Evolutionary conservation across 2,797 vertebrate genomes (phyloP).

Genomic region (Pangasius krempfi): DNA sequence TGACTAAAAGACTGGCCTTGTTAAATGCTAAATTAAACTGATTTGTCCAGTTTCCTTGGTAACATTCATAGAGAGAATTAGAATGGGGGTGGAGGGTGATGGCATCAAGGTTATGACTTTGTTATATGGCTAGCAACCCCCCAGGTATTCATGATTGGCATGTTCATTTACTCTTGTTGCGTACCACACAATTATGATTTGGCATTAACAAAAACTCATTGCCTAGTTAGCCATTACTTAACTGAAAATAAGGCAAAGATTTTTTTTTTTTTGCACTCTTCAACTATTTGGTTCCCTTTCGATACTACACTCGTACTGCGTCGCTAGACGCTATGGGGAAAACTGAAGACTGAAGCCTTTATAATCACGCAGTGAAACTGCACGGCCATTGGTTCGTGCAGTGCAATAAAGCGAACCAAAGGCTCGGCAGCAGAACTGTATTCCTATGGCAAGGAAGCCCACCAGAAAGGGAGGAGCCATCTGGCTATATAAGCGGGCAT

Average conservation of each 20-base stretch:
- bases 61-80: slow-evolving; percentile 8
- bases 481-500: too few relatives aligned
- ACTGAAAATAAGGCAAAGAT: background rate
- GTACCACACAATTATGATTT: background rate
- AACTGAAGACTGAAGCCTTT: too few relatives aligned
- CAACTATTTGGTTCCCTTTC: too few relatives aligned
- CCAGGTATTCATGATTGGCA: background rate
- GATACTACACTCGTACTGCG: too few relatives aligned
- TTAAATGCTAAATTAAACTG: slow-evolving; percentile 23
- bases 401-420: too few relatives aligned
- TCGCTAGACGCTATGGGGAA: too few relatives aligned
- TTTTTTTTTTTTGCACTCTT: too few relatives aligned
- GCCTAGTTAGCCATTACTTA: background rate
- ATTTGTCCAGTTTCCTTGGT: slow-evolving; percentile 33
- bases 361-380: too few relatives aligned
- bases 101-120: background rate
- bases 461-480: too few relatives aligned
- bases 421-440: too few relatives aligned
- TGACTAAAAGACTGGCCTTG: slow-evolving; percentile 42
- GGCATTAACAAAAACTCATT: background rate
- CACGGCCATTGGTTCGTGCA: too few relatives aligned
- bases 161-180: background rate
- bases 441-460: too few relatives aligned
- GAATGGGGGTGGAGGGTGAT: background rate
- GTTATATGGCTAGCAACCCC: background rate